Evolutionary conservation across 1,140 invertebrate species (phyloP), one percentile per base, ranked within the genome.

Genomic region (Cydia fagiglandana): DNA sequence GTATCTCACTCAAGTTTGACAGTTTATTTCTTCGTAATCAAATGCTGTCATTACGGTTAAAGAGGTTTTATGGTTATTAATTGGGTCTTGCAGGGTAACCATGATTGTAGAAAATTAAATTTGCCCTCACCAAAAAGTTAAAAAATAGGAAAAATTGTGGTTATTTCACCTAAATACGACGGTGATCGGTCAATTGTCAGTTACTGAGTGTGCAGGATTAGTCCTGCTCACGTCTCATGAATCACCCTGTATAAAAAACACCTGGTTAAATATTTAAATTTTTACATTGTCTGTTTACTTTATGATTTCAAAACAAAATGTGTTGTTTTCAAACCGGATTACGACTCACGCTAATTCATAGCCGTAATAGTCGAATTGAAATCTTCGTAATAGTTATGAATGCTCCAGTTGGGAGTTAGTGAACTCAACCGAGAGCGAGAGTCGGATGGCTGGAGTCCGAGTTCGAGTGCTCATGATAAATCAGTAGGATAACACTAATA

Each of bases 401-500:
- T 70, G 66, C 7, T 70, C 66, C 17, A 70, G 34, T 70, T 70
- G 38, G 30, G 34, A 70, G 66, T 70, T 70, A 41, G 45, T 70
- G 66, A 70, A 70, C 66, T 70, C 34, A 70, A 70, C 66, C 34
- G 66, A 70, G 66, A 70, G 66, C 66, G 66, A 70, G 66, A 70
- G 66, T 70, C 3, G n/a, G 66, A 70, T 70, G 66, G 64, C 13
- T 20, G 56, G 56, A 24, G 56, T 20, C 17, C 56, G 56, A 61
- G 56, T 38, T 70, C 66, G 66, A 70, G 66, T 70, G 34, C 38
- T 30, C n/a, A 41, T 70, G 66, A 70, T 70, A 70, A 70, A 70
- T 70, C 66, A 70, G 66, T 41, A 70, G 66, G 66, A 70, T 70
- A 70, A 70, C 66, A 70, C 34, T 86, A 84, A 83, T 83, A 76